Evolutionary conservation across 2,113 vertebrate species (phyloP).

Genomic region (Piaya cayana): DNA sequence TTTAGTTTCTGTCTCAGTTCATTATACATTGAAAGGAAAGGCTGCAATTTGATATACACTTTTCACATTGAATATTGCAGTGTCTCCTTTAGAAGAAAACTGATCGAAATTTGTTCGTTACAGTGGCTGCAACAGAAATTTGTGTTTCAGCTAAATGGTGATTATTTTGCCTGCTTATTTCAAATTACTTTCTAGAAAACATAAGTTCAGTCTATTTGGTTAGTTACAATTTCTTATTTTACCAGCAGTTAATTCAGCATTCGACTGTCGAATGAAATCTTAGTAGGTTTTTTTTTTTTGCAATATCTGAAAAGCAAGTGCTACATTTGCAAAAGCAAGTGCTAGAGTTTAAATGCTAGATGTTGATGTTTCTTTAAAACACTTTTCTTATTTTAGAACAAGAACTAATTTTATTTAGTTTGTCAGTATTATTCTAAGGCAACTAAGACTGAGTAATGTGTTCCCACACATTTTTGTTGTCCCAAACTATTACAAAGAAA

Average conservation of each 20-base stretch:
- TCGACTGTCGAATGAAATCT: not conserved
- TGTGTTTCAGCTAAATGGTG: not conserved
- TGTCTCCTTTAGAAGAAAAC: not conserved
- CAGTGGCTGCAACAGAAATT: not conserved
- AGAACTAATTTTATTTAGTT: not conserved
- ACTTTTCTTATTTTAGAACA: not conserved
- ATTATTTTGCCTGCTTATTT: not conserved
- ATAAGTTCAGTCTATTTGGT: not conserved
- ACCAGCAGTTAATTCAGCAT: not conserved
- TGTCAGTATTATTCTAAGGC: not conserved
- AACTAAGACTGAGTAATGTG: not conserved
- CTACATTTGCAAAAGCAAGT: not conserved
- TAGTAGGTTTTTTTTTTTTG: not conserved
- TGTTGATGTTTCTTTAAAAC: not conserved
- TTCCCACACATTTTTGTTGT: not conserved
- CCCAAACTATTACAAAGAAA: not conserved
- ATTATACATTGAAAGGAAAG: not conserved
- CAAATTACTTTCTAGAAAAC: not conserved
- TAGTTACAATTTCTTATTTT: not conserved
- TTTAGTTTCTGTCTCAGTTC: not conserved
- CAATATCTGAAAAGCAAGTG: not conserved
- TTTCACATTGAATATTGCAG: not conserved
- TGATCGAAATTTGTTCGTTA: not conserved
- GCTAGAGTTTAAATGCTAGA: not conserved
- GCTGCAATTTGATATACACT: not conserved